phyloP scores from a whole-genome alignment of 2,113 vertebrate genomes.

The Pachypanchax playfairii region DNA sequence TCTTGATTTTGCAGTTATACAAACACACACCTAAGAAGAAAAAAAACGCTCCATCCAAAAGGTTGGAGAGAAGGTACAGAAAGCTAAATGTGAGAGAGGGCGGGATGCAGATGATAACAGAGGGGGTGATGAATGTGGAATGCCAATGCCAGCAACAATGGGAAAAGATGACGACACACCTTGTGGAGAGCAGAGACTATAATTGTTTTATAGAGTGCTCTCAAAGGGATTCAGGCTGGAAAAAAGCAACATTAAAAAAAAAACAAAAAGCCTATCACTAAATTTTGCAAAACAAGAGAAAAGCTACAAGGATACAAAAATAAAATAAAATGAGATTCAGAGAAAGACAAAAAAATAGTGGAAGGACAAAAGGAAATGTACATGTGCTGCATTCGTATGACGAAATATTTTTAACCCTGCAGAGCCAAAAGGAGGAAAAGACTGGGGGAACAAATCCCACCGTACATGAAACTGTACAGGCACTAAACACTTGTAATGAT shows the following conservation, averaged over 20 bases:
- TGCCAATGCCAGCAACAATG: slow-evolving; percentile 41
- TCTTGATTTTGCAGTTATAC: slow-evolving; percentile 19
- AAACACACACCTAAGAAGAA: slow-evolving; percentile 9
- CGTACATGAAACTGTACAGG: not conserved
- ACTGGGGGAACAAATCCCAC: slow-evolving; percentile 16
- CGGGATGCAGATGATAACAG: slow-evolving; percentile 38
- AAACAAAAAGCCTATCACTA: too few relatives aligned
- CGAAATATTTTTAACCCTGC: slow-evolving; percentile 7
- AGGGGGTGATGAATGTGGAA: slow-evolving; percentile 16
- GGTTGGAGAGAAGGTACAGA: slow-evolving; percentile 49
- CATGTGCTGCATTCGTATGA: slow-evolving; percentile 8
- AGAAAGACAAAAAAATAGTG: slow-evolving; percentile 5
- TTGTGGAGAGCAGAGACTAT: not conserved
- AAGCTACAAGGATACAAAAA: not conserved
- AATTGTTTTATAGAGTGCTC: slow-evolving; percentile 5
- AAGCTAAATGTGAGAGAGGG: slow-evolving; percentile 47
- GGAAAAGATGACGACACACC: slow-evolving; percentile 20
- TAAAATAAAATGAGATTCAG: slow-evolving; percentile 5
- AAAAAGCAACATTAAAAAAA: too few relatives aligned
- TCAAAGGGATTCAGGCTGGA: not conserved
- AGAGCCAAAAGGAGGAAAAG: not conserved
- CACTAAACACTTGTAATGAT: slow-evolving; percentile 3
- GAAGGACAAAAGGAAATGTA: not conserved
- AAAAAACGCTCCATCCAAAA: slow-evolving; percentile 33
- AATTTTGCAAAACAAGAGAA: slow-evolving; percentile 15